A percentile compares a stretch with the other conserved stretches of the same genome.
phyloP scores from a whole-genome alignment of 1,140 invertebrate species.

The Phortica variegata region DNA sequence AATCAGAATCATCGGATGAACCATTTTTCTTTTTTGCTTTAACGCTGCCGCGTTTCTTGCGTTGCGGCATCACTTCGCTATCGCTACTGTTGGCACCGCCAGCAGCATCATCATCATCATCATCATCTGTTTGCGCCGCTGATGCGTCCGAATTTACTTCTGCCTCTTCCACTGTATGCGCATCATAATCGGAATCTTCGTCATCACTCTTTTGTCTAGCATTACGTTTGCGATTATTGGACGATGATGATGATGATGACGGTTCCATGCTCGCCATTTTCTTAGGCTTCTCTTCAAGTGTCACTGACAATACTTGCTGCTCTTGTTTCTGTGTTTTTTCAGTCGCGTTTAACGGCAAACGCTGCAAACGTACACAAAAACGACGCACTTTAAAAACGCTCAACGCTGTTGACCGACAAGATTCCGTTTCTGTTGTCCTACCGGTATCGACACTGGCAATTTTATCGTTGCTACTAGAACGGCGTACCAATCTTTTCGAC shows the following conservation, averaged over 20 bases:
- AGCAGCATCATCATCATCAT: constrained; percentile 9
- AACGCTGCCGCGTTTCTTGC: constrained; percentile 35
- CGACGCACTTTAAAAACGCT: no score
- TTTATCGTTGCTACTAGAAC: no score
- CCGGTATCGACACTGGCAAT: no score
- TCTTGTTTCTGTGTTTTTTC: no score
- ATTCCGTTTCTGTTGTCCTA: no score
- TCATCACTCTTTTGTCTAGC: no score
- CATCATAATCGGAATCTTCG: background rate
- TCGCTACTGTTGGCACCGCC: constrained; percentile 30
- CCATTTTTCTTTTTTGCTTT: constrained; percentile 24
- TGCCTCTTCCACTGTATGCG: background rate
- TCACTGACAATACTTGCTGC: no score
- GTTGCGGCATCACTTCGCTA: constrained; percentile 49
- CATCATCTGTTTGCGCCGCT: constrained; percentile 9
- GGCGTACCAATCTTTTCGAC: no score
- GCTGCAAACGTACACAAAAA: no score
- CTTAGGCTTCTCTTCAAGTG: no score
- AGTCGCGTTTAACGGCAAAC: no score
- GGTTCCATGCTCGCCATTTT: background rate
- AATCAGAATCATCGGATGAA: constrained; percentile 34
- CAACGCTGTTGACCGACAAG: no score
- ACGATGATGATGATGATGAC: constrained; percentile 5
- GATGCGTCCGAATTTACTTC: constrained; percentile 10
- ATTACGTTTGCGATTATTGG: background rate